Evolutionary conservation across 2,113 vertebrate genomes (phyloP), one percentile per base, ranked within the genome.

Genomic region (Pterocles gutturalis): DNA sequence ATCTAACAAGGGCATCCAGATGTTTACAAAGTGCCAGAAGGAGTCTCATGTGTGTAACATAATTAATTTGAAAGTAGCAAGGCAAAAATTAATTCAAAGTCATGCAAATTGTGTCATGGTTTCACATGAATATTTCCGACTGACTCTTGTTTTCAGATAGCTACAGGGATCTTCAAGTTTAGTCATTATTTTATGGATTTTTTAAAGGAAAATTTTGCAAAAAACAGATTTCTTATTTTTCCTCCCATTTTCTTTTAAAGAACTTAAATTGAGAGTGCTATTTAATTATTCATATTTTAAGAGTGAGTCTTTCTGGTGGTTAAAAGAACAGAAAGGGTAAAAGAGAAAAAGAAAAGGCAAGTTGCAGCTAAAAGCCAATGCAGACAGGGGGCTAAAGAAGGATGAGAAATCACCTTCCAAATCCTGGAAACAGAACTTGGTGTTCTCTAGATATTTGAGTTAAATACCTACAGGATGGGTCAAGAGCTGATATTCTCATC

Each of bases 21-120:
- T 95, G 89, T 93, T 95, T 84, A 43, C 24, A 45, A 86, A 91
- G 33, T 5, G 33, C 94, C 92, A 60, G 86, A 65, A 96, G 84
- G 76, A 67, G 7, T 83, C 55, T 96, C 31, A 24, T 67, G 24
- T 66, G 38, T 62, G 13, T 77, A 92, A 77, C 53, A 69, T 89
- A 91, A 94, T 91, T 91, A 90, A 88, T 41, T 45, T 86, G 87
- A 93, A 94, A 75, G 57, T 61, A 83, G 25, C 36, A 73, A 80
- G 43, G 73, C 20, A 88, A 91, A 81, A 95, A 95, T 89, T 57
- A 89, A 89, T 61, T 94, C 43, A 93, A 78, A 48, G 60, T 80
- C 71, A 75, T 1, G 31, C 31, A 83, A 91, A 94, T 78, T 19
- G 21, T 82, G 15, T 61, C 41, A 18, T 72, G 53, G n/a, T 6